Base-by-base conservation (phyloP, 2,113 vertebrate species). In the Clinocottus analis region DNA sequence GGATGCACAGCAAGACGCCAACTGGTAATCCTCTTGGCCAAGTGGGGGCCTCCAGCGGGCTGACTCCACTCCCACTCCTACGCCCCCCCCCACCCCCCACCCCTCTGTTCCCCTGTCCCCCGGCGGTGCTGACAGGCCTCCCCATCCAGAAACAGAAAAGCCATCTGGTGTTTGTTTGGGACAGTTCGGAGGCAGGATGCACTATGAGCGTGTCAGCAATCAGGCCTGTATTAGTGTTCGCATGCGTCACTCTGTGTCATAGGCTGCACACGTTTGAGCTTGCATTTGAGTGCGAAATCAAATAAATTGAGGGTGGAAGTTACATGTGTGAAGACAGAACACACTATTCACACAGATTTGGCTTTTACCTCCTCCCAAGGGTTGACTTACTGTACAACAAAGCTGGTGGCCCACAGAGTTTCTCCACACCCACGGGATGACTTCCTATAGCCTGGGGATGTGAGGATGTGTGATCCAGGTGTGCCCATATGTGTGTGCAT, bases 131-230 rank as follows among this genome's bases (percentile, higher is more conserved):
- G 85, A 91, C 92, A 92, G 88, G 88, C 89, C 89, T 89, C 92
- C 88, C 91, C 85, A 77, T 93, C 89, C 93, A 91, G 89, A 85
- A 93, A 88, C 86, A 88, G 89, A 87, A 88, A 86, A 89, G 91
- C 94, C 94, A 94, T 94, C 94, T 95, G 94, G 93, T 94, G 92
- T 94, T 94, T 94, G 91, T 92, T 92, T 92, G 90, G 91, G 90
- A 91, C 85, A 89, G 82, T 89, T 90, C 76, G 55, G 78, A 89
- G 82, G 85, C 89, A 92, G 87, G 79, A 84, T 87, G 84, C 75
- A 85, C 64, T 56, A 53, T 66, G 66, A 53, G 74, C 61, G 43
- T 51, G 43, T 39, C 77, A 75, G 71, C 64, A 66, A 21, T 31
- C 64, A 4, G 35, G 77, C 16, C 25, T 45, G 53, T 53, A 31